phyloP scores from a whole-genome alignment of 2,888 invertebrate species.

The Steinernema hermaphroditum region DNA sequence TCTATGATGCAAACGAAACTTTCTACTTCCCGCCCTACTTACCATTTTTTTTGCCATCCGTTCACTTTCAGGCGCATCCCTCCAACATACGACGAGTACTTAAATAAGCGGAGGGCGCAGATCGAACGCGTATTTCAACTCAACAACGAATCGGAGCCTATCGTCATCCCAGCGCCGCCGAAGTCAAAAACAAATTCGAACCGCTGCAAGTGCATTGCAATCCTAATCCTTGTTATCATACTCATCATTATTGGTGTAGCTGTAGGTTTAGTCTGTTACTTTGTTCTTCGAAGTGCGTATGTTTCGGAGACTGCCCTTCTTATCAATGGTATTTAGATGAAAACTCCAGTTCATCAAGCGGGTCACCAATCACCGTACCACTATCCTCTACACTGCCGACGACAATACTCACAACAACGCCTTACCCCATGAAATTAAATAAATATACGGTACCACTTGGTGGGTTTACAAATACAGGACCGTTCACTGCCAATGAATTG shows the following conservation, averaged over 20 bases:
- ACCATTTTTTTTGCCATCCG: background rate
- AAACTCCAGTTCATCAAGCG: no score
- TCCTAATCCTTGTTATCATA: background rate
- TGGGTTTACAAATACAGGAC: background rate
- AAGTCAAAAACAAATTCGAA: background rate
- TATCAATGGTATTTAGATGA: background rate
- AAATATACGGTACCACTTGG: background rate
- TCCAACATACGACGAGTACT: background rate
- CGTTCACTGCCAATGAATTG: background rate
- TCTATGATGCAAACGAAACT: no score
- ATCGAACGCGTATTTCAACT: background rate
- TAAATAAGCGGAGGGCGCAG: background rate
- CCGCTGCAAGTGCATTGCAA: slow-evolving; percentile 9
- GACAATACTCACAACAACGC: background rate
- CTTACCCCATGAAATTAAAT: background rate
- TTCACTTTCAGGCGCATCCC: background rate
- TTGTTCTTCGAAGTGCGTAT: background rate
- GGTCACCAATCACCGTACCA: no score
- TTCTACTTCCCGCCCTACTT: no score
- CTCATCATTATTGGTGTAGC: background rate
- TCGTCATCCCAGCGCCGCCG: background rate
- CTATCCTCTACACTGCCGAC: background rate
- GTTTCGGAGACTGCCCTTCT: background rate
- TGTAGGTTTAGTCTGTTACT: background rate
- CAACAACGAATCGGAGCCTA: background rate